Evolutionary conservation across 2,888 invertebrate genomes (phyloP), one percentile per base, ranked within the genome.

Genomic region (Ganaspis brasiliensis): DNA sequence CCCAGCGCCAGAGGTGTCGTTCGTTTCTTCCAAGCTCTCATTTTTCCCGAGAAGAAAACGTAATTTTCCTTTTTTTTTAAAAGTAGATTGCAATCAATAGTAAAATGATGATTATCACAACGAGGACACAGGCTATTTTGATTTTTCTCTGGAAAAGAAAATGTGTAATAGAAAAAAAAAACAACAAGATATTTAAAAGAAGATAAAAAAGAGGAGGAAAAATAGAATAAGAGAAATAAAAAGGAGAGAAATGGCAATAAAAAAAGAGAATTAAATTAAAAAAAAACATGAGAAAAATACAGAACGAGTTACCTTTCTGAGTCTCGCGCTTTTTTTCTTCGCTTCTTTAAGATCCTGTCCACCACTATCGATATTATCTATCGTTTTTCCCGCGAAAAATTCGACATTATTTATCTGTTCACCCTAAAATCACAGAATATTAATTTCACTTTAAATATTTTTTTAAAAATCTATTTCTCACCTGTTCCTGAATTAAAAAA

Each of bases 401-500:
- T 95, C 95, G 74, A 95, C 94, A 86, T 94, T 93, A 89, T 95
- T 94, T 77, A 95, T 87, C 84, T 93, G 92, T 80, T 95, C 95
- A 91, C 95, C 94, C 95, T 95, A 89, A 73, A 92, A 92, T 31
- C 31, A 4, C 31, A 31, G 2, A 31, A 31, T 31, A 31, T 31
- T 31, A 31, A 31, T 31, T 31, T 31, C n/a, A n/a, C n/a, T n/a
- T n/a, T n/a, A n/a, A n/a, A n/a, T n/a, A n/a, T n/a, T n/a, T n/a
- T n/a, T n/a, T n/a, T n/a, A n/a, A n/a, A n/a, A n/a, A n/a, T n/a
- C n/a, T n/a, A n/a, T n/a, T n/a, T n/a, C 14, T 85, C 91, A 95
- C 95, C 93, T 96, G 96, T 88, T 94, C 93, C 87, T 96, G 96
- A 35, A 97, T 95, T 72, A 96, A 93, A 91, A 95, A 94, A 57